Conservation (phyloP, 2,888 invertebrate species). For the Altica lythri region DNA sequence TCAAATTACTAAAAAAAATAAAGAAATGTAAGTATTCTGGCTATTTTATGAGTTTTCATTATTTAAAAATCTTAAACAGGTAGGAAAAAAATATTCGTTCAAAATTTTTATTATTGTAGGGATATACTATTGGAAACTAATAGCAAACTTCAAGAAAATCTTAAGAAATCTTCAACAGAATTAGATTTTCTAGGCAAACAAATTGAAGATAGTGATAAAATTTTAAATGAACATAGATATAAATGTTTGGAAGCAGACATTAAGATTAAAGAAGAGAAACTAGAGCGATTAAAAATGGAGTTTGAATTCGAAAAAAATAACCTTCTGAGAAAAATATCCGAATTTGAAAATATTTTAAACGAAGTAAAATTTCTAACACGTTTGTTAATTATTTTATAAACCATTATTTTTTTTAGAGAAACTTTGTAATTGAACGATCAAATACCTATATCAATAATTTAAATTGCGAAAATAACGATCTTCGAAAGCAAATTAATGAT, state of each 20-base stretch:
- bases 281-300: slow-evolving; percentile 20
- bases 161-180: slow-evolving; percentile 39
- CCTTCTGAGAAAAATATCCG: slow-evolving; percentile 20
- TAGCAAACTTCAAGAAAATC: slow-evolving; percentile 40
- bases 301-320: slow-evolving; percentile 25
- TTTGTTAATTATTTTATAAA: slow-evolving; percentile 10
- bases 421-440: slow-evolving; percentile 40
- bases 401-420: slow-evolving; percentile 29
- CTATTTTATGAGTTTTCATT: background rate
- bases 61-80: no score
- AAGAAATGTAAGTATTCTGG: slow-evolving; percentile 44
- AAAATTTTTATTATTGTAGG: slow-evolving; percentile 33
- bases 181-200: slow-evolving; percentile 36
- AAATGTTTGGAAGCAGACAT: slow-evolving; percentile 36
- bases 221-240: slow-evolving; percentile 33
- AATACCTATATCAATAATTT: slow-evolving; percentile 40
- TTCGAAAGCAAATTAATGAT: slow-evolving; percentile 47
- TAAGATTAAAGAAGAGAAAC: slow-evolving; percentile 27
- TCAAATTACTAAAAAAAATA: slow-evolving; percentile 38
- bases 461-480: slow-evolving; percentile 43
- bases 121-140: slow-evolving; percentile 40
- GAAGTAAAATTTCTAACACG: slow-evolving; percentile 15
- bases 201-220: slow-evolving; percentile 33
- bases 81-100: no score
- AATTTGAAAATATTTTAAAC: slow-evolving; percentile 28